These are phyloP conservation scores for Saccopteryx leptura DNA, from an alignment of 2,113 vertebrate genomes.

Conservation along the genomic window DNA sequence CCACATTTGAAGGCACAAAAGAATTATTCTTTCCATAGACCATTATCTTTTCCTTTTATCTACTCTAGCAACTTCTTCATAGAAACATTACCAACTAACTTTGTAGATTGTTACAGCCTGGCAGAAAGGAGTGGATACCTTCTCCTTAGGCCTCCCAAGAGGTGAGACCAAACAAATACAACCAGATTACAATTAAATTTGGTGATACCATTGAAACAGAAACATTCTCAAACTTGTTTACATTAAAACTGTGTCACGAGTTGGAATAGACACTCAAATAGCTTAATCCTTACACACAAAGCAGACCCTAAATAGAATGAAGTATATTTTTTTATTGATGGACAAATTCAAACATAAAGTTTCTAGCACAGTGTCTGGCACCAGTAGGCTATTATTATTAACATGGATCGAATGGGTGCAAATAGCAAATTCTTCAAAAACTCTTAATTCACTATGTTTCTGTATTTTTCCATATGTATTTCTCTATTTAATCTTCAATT, in stretches of 20 bases:
- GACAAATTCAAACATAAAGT: conserved; percentile 12
- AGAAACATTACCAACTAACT: background rate
- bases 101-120: background rate
- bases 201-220: conserved; percentile 37
- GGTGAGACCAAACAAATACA: background rate
- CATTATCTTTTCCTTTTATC: conserved; percentile 57
- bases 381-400: background rate
- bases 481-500: conserved; percentile 17
- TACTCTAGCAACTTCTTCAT: conserved; percentile 31
- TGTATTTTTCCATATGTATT: background rate
- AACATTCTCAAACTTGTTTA: conserved; percentile 19
- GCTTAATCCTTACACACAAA: background rate
- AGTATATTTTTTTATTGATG: background rate
- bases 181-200: background rate
- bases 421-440: background rate
- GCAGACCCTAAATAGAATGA: background rate
- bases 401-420: background rate
- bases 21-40: conserved; percentile 71
- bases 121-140: background rate
- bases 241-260: background rate
- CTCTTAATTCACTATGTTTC: background rate
- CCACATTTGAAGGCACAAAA: conserved; percentile 55
- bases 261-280: background rate
- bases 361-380: background rate
- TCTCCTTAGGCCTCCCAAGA: background rate